Percentiles rank a stretch among this genome's conserved stretches.
These are phyloP conservation scores for Serranus cabrilla DNA, from an alignment of 2,797 vertebrate genomes.

Conservation along the genomic window DNA sequence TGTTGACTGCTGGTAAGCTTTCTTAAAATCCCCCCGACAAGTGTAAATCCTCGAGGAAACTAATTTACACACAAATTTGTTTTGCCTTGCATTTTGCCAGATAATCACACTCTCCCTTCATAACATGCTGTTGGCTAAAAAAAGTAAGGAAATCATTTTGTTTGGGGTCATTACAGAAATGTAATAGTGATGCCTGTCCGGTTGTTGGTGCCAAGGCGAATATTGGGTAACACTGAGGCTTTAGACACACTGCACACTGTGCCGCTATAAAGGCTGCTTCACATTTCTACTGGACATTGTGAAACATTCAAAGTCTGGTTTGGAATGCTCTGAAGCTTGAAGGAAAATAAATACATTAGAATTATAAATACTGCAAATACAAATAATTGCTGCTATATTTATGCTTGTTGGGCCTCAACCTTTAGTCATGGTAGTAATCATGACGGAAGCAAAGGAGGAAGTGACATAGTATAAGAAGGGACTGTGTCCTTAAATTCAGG, in stretches of 20 bases:
- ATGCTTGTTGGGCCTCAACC: too few species aligned
- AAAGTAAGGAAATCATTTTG: background rate
- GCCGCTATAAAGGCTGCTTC: background rate
- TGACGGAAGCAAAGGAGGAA: too few species aligned
- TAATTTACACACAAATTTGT: conserved; percentile 35
- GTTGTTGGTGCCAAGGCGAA: conserved; percentile 8
- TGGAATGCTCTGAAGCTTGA: too few species aligned
- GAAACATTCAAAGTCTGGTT: background rate
- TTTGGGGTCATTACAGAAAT: conserved; percentile 14
- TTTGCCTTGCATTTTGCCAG: conserved; percentile 14
- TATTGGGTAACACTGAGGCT: background rate
- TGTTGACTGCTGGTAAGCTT: conserved; percentile 22
- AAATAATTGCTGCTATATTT: too few species aligned
- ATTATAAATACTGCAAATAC: too few species aligned
- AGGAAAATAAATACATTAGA: too few species aligned
- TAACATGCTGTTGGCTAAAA: conserved; percentile 18
- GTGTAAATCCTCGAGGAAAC: conserved; percentile 28
- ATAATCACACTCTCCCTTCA: background rate
- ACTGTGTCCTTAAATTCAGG: too few species aligned
- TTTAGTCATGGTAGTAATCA: too few species aligned
- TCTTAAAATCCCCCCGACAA: background rate
- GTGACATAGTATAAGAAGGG: too few species aligned
- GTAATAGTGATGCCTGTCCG: background rate
- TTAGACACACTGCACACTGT: background rate
- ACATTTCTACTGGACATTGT: background rate